These are phyloP conservation scores for Monopterus albus DNA, from an alignment of 2,113 vertebrate genomes.

Conservation along the genomic window DNA sequence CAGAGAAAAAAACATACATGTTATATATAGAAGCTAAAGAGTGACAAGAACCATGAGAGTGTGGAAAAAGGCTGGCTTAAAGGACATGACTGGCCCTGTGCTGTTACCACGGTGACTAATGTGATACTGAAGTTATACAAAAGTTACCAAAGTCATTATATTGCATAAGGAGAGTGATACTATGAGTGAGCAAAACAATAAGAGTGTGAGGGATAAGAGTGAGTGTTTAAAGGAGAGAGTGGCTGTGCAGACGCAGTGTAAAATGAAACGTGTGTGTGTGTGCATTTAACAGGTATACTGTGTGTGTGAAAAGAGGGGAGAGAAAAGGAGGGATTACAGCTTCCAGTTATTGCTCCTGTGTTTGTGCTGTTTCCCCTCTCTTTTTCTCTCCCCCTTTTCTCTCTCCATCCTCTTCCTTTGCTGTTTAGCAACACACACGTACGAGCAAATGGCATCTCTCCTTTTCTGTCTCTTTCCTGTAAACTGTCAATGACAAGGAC, in stretches of 20 bases:
- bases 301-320: slow-evolving; percentile 14
- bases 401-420: not conserved
- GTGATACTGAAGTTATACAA: slow-evolving; percentile 52
- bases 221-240: slow-evolving; percentile 13
- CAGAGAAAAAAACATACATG: not conserved
- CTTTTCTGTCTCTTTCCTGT: slow-evolving; percentile 25
- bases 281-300: slow-evolving; percentile 17
- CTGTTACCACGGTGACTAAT: slow-evolving; percentile 60
- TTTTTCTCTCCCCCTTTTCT: slow-evolving; percentile 8
- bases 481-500: slow-evolving; percentile 55
- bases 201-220: slow-evolving; percentile 4
- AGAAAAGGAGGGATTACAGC: slow-evolving; percentile 53
- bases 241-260: not conserved
- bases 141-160: slow-evolving; percentile 29
- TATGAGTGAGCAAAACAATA: slow-evolving; percentile 32
- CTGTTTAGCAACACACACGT: slow-evolving; percentile 16
- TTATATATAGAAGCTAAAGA: slow-evolving; percentile 33
- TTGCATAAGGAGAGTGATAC: slow-evolving; percentile 21
- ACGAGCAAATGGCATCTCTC: slow-evolving; percentile 18
- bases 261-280: not conserved
- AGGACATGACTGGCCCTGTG: slow-evolving; percentile 32
- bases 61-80: slow-evolving; percentile 43
- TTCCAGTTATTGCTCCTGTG: slow-evolving; percentile 45
- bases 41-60: slow-evolving; percentile 3
- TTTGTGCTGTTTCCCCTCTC: slow-evolving; percentile 23